These are phyloP conservation scores for Perodicticus potto DNA, from an alignment of 2,797 vertebrate genomes.

Conservation along the genomic window DNA sequence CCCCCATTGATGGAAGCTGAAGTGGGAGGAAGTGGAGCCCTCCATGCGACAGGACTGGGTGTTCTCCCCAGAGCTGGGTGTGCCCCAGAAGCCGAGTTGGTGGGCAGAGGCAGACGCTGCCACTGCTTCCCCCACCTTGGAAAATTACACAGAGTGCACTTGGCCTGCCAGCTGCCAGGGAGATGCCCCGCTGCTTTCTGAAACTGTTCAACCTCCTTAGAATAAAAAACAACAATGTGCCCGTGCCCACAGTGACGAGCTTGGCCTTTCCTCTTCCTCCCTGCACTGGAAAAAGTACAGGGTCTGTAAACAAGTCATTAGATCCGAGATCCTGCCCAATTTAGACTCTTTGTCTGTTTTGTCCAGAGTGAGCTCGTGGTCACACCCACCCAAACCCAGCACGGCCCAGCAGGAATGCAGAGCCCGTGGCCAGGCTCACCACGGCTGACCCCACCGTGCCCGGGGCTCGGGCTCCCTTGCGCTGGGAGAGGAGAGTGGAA, in stretches of 20 bases:
- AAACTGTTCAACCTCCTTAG: constrained; percentile 54
- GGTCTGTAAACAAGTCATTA: constrained; percentile 82
- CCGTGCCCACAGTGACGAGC: background rate
- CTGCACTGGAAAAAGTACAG: constrained; percentile 70
- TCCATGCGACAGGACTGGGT: constrained; percentile 39
- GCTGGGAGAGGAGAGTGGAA: background rate
- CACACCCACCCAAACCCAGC: constrained; percentile 83
- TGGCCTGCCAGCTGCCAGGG: constrained; percentile 6
- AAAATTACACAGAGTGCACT: constrained; percentile 72
- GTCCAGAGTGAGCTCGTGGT: constrained; percentile 77
- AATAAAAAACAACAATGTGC: constrained; percentile 70
- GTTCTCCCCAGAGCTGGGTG: background rate
- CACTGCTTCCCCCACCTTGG: constrained; percentile 68
- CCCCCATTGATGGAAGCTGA: background rate
- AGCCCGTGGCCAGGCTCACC: constrained; percentile 74
- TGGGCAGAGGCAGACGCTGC: constrained; percentile 48
- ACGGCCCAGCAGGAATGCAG: constrained; percentile 78
- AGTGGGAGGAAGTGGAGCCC: background rate
- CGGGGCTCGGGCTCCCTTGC: background rate
- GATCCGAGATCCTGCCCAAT: constrained; percentile 79
- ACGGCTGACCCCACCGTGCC: constrained; percentile 76
- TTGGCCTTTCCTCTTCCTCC: constrained; percentile 58
- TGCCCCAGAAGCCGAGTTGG: constrained; percentile 60
- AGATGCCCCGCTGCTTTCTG: constrained; percentile 55
- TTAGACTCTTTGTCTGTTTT: constrained; percentile 83